These are phyloP conservation scores for Chiridota heheva DNA, from an alignment of 35 echinoderm and acorn worm species.

Conservation along the genomic window DNA sequence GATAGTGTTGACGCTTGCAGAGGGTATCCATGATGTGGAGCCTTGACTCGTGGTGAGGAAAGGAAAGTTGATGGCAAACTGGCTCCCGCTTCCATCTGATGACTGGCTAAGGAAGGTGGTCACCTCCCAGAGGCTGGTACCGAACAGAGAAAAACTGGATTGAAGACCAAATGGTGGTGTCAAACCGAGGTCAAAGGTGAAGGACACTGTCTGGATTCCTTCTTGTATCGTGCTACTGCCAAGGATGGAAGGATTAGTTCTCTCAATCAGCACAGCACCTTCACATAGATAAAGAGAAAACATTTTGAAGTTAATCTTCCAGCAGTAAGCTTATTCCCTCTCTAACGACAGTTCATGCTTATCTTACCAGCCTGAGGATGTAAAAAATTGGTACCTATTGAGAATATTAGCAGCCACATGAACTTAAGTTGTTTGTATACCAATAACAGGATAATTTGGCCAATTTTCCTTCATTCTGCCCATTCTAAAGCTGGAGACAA, in stretches of 20 bases:
- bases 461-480: too few species aligned
- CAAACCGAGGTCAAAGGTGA: slow-evolving; percentile 25
- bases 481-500: too few species aligned
- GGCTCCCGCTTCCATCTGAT: not conserved
- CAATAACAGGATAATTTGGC: too few species aligned
- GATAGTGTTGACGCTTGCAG: not conserved
- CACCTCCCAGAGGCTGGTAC: slow-evolving; percentile 55
- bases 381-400: too few species aligned
- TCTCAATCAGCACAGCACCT: slow-evolving; percentile 19
- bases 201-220: not conserved
- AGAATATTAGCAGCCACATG: too few species aligned
- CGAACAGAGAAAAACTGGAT: slow-evolving; percentile 9
- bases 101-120: slow-evolving; percentile 25
- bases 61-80: slow-evolving; percentile 3
- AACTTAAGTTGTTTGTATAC: too few species aligned
- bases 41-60: not conserved
- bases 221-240: slow-evolving; percentile 12
- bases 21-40: slow-evolving; percentile 6
- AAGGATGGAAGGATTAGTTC: not conserved
- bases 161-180: slow-evolving; percentile 22
- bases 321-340: too few species aligned
- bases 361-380: too few species aligned
- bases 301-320: too few species aligned
- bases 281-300: not conserved
- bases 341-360: too few species aligned